Base-by-base conservation (phyloP, 2,113 vertebrate species). In the Ornithorhynchus anatinus region DNA sequence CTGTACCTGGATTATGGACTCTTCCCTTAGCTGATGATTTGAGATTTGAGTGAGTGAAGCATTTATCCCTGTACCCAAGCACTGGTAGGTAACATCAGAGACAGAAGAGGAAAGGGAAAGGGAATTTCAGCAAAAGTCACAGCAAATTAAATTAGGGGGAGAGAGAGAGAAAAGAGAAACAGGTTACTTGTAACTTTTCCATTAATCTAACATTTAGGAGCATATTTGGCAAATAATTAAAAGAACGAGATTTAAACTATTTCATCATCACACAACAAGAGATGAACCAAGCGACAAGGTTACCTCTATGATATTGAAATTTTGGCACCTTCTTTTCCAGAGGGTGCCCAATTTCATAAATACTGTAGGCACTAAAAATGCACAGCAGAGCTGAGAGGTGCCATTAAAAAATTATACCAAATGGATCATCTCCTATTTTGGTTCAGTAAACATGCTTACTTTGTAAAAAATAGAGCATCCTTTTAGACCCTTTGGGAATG, bases 31-130 rank as follows among this genome's bases (percentile, higher is more conserved):
- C 73, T 89, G 94, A 82, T 91, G 95, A 89, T 94, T 96, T 97
- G 94, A 89, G 92, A 92, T 96, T 89, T 91, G 96, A 95, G 88
- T 97, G 96, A 95, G 94, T 95, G 92, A 97, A 96, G 88, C 96
- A 95, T 90, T 97, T 98, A 95, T 96, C 94, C 94, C 94, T 98
- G 96, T 96, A 95, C 90, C 94, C 96, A 94, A 96, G 94, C 86
- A 98, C 97, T 98, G 94, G 93, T 12, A 91, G 89, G 87, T 89
- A 91, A 93, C 87, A 92, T 88, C 91, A 88, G 90, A 91, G 87
- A 88, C 87, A 89, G 89, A 89, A 91, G 92, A 68, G 92, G 84
- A 86, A 92, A 92, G 87, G 89, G 90, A 91, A 90, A 86, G 86
- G 69, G 86, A 67, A 87, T 65, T 90, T 89, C 83, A 91, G 90